These are phyloP conservation scores for Sorex fumeus DNA, from an alignment of 2,113 vertebrate species.

Conservation along the genomic window DNA sequence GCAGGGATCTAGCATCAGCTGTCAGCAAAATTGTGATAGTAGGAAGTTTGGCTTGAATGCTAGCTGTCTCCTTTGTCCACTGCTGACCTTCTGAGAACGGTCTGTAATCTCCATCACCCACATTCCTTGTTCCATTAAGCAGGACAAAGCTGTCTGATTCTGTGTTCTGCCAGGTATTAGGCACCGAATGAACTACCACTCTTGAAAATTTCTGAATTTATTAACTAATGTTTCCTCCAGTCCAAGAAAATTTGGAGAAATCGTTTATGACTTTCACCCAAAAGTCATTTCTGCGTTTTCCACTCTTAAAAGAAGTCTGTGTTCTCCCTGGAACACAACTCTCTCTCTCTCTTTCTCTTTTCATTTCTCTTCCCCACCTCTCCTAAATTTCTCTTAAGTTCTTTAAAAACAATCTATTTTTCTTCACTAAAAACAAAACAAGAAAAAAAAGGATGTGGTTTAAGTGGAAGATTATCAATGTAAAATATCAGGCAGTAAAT, in stretches of 20 bases:
- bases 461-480: neutral
- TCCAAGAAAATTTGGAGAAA: too few species aligned
- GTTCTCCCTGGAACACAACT: too few species aligned
- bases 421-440: too few species aligned
- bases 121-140: neutral
- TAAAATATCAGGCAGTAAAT: constrained; percentile 46
- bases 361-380: too few species aligned
- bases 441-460: neutral
- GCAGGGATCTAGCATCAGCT: neutral
- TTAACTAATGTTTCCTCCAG: constrained; percentile 1
- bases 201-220: constrained; percentile 23
- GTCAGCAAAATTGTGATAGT: neutral
- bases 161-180: neutral
- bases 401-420: too few species aligned
- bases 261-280: too few species aligned
- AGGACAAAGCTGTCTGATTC: neutral
- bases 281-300: too few species aligned
- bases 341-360: neutral
- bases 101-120: accelerated
- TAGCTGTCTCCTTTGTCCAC: neutral
- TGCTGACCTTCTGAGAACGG: neutral
- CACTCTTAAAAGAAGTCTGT: too few species aligned
- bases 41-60: neutral
- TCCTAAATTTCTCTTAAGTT: too few species aligned
- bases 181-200: neutral